Percentiles rank a stretch among this genome's conserved stretches.
Conservation (phyloP, 2,113 vertebrate species). For the Chamaetylas fuelleborni region DNA sequence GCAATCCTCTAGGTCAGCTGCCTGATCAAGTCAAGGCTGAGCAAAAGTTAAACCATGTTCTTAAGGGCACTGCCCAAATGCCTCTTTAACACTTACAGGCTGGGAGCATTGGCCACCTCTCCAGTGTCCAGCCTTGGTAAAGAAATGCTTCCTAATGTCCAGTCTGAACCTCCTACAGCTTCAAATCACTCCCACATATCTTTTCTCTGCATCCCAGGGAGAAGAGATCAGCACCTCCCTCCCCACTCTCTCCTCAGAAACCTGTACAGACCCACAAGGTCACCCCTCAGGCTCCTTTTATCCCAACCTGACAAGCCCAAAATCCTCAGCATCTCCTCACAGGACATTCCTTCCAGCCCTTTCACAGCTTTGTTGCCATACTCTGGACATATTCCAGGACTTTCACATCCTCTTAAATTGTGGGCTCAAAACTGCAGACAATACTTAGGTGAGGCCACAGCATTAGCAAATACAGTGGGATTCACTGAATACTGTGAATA, state of each 20-base stretch:
- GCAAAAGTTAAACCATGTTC: not conserved
- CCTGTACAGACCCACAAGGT: not conserved
- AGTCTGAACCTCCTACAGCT: not conserved
- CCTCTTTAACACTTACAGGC: not conserved
- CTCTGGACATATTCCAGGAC: rapidly evolving
- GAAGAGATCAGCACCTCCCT: not conserved
- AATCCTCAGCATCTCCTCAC: not conserved
- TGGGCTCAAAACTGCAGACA: not conserved
- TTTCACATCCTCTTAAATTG: not conserved
- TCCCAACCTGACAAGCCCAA: not conserved
- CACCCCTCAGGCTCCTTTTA: not conserved
- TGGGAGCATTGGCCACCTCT: not conserved
- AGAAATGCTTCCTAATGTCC: too few relatives aligned
- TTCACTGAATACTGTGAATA: not conserved
- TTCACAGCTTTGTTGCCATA: not conserved
- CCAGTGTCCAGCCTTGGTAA: not conserved
- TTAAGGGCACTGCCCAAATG: not conserved
- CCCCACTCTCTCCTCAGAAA: not conserved
- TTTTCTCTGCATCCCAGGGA: not conserved
- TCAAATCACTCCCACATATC: not conserved
- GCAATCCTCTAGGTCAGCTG: not conserved
- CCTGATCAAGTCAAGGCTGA: not conserved
- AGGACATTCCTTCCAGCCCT: not conserved
- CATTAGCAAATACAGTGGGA: not conserved
- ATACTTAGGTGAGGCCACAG: not conserved